Conservation (phyloP, 2,113 vertebrate genomes). For the Alectura lathami region DNA sequence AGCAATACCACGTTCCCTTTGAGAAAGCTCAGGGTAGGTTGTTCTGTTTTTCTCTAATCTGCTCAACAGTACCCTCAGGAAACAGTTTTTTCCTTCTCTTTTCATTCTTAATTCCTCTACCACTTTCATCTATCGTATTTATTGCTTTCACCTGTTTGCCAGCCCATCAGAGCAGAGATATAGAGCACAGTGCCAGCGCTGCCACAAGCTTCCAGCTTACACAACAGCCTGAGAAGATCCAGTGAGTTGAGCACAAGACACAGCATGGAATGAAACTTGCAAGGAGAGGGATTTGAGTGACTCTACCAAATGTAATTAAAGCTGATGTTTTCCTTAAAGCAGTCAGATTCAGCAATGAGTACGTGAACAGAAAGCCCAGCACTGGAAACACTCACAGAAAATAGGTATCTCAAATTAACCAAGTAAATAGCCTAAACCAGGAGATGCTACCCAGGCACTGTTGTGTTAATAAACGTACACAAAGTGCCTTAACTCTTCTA, state of each 20-base stretch:
- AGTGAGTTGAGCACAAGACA: neutral
- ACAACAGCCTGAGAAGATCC: neutral
- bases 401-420: neutral
- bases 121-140: neutral
- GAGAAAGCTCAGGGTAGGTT: neutral
- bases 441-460: neutral
- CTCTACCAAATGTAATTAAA: slow-evolving; percentile 11
- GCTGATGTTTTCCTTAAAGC: neutral
- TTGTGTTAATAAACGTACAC: neutral
- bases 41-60: neutral
- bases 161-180: neutral
- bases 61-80: neutral
- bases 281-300: neutral
- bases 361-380: neutral
- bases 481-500: neutral
- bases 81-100: neutral
- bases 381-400: neutral
- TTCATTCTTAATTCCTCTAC: neutral
- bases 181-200: neutral
- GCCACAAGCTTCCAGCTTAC: fast-evolving
- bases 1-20: neutral
- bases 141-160: neutral
- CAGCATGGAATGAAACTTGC: neutral
- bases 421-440: neutral
- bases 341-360: neutral